Evolutionary conservation across 2,888 invertebrate genomes (phyloP).

Genomic region (Caenorhabditis sinica): DNA sequence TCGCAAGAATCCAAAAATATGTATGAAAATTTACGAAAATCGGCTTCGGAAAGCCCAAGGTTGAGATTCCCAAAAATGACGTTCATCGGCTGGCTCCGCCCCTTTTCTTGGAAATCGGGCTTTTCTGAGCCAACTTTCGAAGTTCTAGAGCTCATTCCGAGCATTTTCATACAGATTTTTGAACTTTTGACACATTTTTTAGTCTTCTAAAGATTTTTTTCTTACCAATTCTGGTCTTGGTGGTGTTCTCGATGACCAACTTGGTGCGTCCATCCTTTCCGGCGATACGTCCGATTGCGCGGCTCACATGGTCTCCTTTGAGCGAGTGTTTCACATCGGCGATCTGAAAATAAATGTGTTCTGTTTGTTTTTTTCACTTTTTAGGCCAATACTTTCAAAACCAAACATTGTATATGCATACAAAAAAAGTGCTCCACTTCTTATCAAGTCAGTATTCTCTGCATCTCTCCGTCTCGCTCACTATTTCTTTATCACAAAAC

Average conservation of each 20-base stretch:
- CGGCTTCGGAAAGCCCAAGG: no score
- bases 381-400: background rate
- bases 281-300: conserved; percentile 97
- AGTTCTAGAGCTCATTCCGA: no score
- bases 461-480: background rate
- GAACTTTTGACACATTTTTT: background rate
- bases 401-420: background rate
- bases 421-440: background rate
- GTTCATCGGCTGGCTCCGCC: no score
- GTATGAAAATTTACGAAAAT: no score
- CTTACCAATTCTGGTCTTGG: conserved; percentile 92
- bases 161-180: no score
- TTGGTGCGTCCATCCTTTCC: conserved; percentile 92
- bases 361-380: background rate
- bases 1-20: no score
- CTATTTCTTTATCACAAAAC: background rate
- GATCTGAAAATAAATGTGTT: conserved; percentile 56
- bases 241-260: conserved; percentile 98
- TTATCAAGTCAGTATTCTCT: conserved; percentile 13
- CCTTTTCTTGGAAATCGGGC: no score
- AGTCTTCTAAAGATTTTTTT: background rate
- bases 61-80: no score
- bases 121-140: no score
- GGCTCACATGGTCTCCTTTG: conserved; percentile 81
- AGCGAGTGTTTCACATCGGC: conserved; percentile 76